Conservation (phyloP, 2,888 invertebrate genomes). For the Drosophila histrio region DNA sequence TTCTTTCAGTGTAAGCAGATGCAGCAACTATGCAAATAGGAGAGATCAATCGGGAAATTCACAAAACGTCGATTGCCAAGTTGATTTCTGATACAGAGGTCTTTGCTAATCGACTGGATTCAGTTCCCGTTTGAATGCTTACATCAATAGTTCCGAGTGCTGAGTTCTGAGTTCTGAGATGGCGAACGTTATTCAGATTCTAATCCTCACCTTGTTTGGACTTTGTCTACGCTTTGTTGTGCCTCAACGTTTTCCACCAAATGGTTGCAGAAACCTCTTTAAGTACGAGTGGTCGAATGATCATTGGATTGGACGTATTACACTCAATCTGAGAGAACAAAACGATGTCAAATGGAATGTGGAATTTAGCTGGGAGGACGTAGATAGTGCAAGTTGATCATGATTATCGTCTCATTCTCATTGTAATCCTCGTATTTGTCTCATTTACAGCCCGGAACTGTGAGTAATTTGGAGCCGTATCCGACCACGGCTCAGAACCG, state of each 20-base stretch:
- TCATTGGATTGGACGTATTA: conserved; percentile 47
- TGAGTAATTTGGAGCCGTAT: conserved; percentile 40
- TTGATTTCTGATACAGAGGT: conserved; percentile 11
- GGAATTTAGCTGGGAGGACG: conserved; percentile 31
- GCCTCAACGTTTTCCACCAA: conserved; percentile 49
- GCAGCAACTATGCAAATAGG: not conserved
- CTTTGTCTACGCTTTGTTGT: conserved; percentile 21
- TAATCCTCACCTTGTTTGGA: not conserved
- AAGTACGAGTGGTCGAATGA: conserved; percentile 35
- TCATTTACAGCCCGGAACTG: conserved; percentile 19
- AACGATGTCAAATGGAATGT: conserved; percentile 47
- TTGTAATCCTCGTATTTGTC: not conserved
- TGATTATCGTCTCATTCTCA: not conserved
- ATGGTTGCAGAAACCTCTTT: conserved; percentile 48
- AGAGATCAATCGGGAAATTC: conserved; percentile 29
- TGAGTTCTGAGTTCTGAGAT: conserved; percentile 18
- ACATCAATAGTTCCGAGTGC: conserved; percentile 41
- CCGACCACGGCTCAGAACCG: conserved; percentile 35
- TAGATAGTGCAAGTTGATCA: conserved; percentile 21
- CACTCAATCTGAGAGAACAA: conserved; percentile 23
- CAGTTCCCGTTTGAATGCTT: conserved; percentile 46
- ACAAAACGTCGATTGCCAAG: not conserved
- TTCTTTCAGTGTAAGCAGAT: too few species aligned
- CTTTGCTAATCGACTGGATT: conserved; percentile 6
- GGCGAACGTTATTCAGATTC: conserved; percentile 7